Conservation (phyloP, 1,140 invertebrate genomes). For the Teleogryllus occipitalis region DNA sequence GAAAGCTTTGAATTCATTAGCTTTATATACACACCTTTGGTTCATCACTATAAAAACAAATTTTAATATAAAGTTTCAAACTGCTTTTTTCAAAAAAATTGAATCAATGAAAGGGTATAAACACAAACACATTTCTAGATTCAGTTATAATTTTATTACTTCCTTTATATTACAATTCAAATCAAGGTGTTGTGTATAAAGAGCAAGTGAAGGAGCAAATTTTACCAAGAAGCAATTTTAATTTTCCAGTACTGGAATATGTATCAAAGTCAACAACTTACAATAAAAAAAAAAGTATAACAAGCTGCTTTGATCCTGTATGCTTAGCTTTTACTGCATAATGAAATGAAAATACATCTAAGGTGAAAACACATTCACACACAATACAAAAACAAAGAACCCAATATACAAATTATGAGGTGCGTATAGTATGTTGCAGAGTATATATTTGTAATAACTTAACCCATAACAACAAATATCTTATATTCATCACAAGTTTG, state of each 20-base stretch:
- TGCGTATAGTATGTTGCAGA: neutral
- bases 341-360: neutral
- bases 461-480: neutral
- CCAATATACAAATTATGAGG: neutral
- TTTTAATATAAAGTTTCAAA: no score
- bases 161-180: neutral
- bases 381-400: neutral
- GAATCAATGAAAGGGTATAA: no score
- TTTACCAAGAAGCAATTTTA: neutral
- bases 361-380: neutral
- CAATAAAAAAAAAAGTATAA: neutral
- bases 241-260: neutral
- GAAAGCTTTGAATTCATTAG: no score
- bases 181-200: constrained; percentile 1
- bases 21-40: no score
- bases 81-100: no score
- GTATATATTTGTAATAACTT: neutral
- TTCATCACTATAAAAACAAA: no score
- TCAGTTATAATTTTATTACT: neutral
- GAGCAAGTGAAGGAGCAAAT: neutral
- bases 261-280: neutral
- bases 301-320: neutral
- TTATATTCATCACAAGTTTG: neutral
- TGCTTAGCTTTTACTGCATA: neutral
- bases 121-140: no score